Base-by-base conservation (phyloP, 2,797 vertebrate species). In the Pseudochaenichthys georgianus region DNA sequence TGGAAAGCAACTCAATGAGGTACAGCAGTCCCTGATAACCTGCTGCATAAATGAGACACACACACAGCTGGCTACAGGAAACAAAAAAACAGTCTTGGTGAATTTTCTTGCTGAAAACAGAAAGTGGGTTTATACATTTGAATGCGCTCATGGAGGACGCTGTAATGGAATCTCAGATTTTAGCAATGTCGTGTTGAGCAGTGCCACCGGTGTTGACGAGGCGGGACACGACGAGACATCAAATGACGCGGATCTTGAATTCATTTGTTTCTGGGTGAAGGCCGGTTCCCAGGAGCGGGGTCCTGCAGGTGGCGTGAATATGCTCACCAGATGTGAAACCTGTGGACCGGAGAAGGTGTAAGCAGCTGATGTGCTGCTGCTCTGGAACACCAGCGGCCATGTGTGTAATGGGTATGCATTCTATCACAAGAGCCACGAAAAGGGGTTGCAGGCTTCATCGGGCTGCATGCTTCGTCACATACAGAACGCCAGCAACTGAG, bases 1-100 rank as follows among this genome's bases (percentile, higher is more conserved):
- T 88, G 85, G 86, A 88, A 91, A 88, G 85, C 79, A 83, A 88
- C 78, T 90, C 92, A 90, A 92, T 90, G 92, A 94, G 93, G 90
- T 90, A 87, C 85, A 84, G 80, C 90, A 60, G 77, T 82, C 77
- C 75, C 89, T 91, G 90, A 92, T 92, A 93, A 94, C 87, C 83
- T 87, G 90, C 86, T 92, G 87, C 87, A 91, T 82, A 88, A 87
- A 92, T 92, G 90, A 87, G 87, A 80, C 83, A 47, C 21, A 47
- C 9, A 66, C 19, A 73, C 23, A 67, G 38, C 61, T 81, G 54
- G 62, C 68, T 60, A 77, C 23, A 50, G 70, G 69, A 89, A 83
- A 87, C 65, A 83, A 88, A 88, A 85, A 81, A 67, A 77, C 73
- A 77, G 48, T 73, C 55, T 82, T 68, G 21, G 80, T 76, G 84